phyloP scores from a whole-genome alignment of 2,797 vertebrate species.

The Sebastes hubbsi region DNA sequence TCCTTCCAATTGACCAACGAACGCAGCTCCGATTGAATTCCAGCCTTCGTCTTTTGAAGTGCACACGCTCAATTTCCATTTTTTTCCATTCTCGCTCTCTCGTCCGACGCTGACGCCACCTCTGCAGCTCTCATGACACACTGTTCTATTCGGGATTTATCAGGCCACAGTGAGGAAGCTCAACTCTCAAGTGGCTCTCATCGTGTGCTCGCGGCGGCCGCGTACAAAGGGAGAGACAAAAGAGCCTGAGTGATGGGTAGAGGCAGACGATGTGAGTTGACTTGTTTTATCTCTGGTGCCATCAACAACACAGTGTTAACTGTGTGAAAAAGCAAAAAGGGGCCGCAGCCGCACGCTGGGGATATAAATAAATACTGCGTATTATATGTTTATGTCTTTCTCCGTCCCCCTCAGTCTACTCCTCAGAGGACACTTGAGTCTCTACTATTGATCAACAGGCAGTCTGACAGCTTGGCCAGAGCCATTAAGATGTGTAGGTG shows the following conservation, averaged over 20 bases:
- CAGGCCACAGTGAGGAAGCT: conserved; percentile 10
- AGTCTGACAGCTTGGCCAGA: conserved; percentile 34
- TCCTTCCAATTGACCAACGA: conserved; percentile 21
- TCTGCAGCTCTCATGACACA: conserved; percentile 16
- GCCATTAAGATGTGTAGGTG: conserved; percentile 38
- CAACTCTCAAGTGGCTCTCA: conserved; percentile 29
- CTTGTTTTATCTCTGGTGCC: conserved; percentile 24
- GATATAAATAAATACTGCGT: conserved; percentile 27
- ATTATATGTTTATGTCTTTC: conserved; percentile 7
- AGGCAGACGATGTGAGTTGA: conserved; percentile 8
- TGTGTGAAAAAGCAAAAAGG: conserved; percentile 28
- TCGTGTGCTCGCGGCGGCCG: not conserved
- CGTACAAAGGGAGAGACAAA: conserved; percentile 4
- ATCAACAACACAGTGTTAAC: conserved; percentile 24
- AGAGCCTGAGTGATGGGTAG: conserved; percentile 4
- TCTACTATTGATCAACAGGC: conserved; percentile 54
- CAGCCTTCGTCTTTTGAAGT: conserved; percentile 54
- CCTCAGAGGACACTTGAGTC: conserved; percentile 32
- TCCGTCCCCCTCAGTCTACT: not conserved
- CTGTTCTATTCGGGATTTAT: conserved; percentile 33
- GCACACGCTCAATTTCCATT: conserved; percentile 39
- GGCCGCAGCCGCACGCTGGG: not conserved
- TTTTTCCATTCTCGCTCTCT: conserved; percentile 30
- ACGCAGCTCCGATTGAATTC: conserved; percentile 46
- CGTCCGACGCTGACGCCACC: conserved; percentile 18